phyloP scores from a whole-genome alignment of 2,888 invertebrate genomes.

The Dynastes tityus region DNA sequence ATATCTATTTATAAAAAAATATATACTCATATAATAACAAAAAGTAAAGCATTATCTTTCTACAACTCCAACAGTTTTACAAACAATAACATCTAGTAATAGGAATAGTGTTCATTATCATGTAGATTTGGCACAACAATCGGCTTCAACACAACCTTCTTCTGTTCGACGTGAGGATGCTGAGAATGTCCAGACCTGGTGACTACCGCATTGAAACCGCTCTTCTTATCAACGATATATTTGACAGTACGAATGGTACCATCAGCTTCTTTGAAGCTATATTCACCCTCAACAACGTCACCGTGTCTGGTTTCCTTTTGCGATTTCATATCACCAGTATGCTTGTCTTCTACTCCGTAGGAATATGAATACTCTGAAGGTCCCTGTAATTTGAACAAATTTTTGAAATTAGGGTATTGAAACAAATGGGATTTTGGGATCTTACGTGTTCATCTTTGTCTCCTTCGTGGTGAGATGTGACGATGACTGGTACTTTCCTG shows the following conservation, averaged over 20 bases:
- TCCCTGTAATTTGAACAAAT: not conserved
- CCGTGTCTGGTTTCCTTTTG: conserved; percentile 46
- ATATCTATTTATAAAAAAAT: not conserved
- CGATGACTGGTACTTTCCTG: conserved; percentile 4
- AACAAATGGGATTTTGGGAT: not conserved
- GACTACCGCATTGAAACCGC: conserved; percentile 47
- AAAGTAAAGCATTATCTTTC: too few relatives aligned
- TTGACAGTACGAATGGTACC: conserved; percentile 47
- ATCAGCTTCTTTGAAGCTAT: conserved; percentile 47
- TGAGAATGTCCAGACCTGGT: conserved; percentile 46
- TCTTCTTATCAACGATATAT: conserved; percentile 47
- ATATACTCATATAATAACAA: too few relatives aligned
- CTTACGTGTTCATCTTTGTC: conserved; percentile 16
- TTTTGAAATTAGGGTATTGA: not conserved
- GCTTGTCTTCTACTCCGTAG: conserved; percentile 48
- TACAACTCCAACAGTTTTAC: too few relatives aligned
- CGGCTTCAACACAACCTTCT: conserved; percentile 25
- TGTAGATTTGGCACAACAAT: conserved; percentile 16
- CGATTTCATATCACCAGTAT: conserved; percentile 47
- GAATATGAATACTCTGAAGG: conserved; percentile 44
- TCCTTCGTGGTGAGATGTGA: not conserved
- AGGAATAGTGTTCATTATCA: not conserved
- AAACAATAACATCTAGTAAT: not conserved
- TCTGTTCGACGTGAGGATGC: conserved; percentile 40
- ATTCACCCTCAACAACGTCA: conserved; percentile 45